These are phyloP conservation scores for Sitta carolinensis DNA, from an alignment of 2,797 vertebrate species.

Conservation along the genomic window DNA sequence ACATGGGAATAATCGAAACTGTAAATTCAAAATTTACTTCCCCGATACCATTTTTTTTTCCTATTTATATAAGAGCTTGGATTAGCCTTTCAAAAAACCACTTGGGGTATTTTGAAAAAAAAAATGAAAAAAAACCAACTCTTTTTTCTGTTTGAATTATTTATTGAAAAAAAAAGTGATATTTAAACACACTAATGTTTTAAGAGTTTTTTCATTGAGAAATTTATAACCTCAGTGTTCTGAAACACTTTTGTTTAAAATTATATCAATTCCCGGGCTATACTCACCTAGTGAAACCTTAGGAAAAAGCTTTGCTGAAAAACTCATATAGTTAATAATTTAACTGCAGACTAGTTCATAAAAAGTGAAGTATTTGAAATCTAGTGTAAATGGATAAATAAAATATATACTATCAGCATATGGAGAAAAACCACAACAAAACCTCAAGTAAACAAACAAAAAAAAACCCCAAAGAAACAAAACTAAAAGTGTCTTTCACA, in stretches of 20 bases:
- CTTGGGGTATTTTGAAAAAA: neutral
- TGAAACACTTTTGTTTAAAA: neutral
- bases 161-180: neutral
- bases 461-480: neutral
- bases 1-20: neutral
- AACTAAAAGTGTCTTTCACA: neutral
- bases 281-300: neutral
- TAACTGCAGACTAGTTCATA: neutral
- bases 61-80: neutral
- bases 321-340: neutral
- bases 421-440: neutral
- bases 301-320: neutral
- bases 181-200: neutral
- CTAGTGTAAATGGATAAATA: neutral
- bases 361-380: neutral
- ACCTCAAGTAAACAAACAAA: neutral
- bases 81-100: neutral
- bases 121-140: neutral
- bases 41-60: neutral
- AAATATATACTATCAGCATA: neutral
- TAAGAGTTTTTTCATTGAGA: neutral
- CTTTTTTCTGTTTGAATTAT: neutral
- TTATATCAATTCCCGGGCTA: neutral
- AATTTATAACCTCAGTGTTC: neutral
- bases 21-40: neutral